phyloP scores from a whole-genome alignment of 2,888 invertebrate genomes.

The Parelbella ahira region DNA sequence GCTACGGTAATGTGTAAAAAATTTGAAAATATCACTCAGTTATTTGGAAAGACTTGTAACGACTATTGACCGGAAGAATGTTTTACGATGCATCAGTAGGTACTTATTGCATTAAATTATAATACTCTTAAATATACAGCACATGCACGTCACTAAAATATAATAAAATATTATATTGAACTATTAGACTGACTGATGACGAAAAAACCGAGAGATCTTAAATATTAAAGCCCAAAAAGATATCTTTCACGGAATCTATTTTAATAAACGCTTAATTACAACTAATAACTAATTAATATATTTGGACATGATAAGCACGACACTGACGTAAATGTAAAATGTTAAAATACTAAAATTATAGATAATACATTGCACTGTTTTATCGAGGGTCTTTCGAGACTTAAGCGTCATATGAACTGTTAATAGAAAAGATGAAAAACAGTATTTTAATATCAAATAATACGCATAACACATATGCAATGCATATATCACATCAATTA shows the following conservation, averaged over 20 bases:
- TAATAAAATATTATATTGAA: background rate
- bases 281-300: conserved; percentile 21
- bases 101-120: background rate
- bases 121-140: background rate
- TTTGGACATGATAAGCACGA: conserved; percentile 22
- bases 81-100: background rate
- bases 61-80: conserved; percentile 24
- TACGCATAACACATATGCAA: no score
- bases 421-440: no score
- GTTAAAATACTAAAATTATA: conserved; percentile 3
- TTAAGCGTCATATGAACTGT: no score
- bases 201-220: conserved; percentile 30
- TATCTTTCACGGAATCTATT: conserved; percentile 17
- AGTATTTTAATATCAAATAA: no score
- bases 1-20: conserved; percentile 47
- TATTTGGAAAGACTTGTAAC: conserved; percentile 55
- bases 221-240: conserved; percentile 32
- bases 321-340: conserved; percentile 4
- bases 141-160: background rate
- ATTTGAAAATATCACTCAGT: conserved; percentile 68
- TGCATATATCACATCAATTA: no score
- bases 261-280: conserved; percentile 14
- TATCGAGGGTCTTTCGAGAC: background rate
- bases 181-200: conserved; percentile 2
- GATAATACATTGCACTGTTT: conserved; percentile 18